phyloP scores from a whole-genome alignment of 2,797 vertebrate genomes.

The Acipenser ruthenus region DNA sequence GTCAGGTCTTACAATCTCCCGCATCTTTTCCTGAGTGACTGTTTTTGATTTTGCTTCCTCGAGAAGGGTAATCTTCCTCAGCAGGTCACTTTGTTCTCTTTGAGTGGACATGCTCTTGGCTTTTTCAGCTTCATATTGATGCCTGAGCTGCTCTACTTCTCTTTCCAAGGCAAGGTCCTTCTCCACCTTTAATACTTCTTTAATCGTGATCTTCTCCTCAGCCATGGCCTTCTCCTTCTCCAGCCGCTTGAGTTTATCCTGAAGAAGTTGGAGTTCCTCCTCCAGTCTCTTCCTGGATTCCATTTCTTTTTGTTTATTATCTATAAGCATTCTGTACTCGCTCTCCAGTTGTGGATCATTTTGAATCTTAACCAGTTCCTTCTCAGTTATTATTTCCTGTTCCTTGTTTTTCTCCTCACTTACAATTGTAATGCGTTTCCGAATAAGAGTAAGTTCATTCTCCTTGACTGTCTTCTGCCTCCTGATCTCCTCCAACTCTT shows the following conservation, averaged over 20 bases:
- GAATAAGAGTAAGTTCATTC: conserved; percentile 70
- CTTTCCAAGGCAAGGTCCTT: conserved; percentile 76
- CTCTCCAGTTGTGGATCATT: conserved; percentile 85
- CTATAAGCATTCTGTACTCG: conserved; percentile 71
- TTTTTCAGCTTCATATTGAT: conserved; percentile 80
- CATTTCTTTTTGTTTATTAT: conserved; percentile 65
- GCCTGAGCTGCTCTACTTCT: conserved; percentile 77
- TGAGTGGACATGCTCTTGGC: conserved; percentile 64
- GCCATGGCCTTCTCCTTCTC: conserved; percentile 88
- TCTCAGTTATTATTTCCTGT: conserved; percentile 81
- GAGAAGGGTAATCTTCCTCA: conserved; percentile 74
- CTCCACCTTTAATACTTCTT: conserved; percentile 93
- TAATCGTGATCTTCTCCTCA: conserved; percentile 88
- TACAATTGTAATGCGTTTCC: conserved; percentile 69
- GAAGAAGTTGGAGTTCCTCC: conserved; percentile 80
- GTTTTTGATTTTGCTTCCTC: conserved; percentile 87
- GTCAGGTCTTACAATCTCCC: conserved; percentile 90
- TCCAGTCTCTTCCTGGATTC: conserved; percentile 70
- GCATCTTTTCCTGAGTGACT: conserved; percentile 84
- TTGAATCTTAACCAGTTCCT: conserved; percentile 84
- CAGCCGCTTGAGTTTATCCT: conserved; percentile 75
- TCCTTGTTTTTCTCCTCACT: conserved; percentile 73
- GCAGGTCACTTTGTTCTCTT: conserved; percentile 75
- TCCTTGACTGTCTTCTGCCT: conserved; percentile 75
- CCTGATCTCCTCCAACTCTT: conserved; percentile 78